Conservation (phyloP, 2,888 invertebrate genomes). For the Trypoxylon attenuatum region DNA sequence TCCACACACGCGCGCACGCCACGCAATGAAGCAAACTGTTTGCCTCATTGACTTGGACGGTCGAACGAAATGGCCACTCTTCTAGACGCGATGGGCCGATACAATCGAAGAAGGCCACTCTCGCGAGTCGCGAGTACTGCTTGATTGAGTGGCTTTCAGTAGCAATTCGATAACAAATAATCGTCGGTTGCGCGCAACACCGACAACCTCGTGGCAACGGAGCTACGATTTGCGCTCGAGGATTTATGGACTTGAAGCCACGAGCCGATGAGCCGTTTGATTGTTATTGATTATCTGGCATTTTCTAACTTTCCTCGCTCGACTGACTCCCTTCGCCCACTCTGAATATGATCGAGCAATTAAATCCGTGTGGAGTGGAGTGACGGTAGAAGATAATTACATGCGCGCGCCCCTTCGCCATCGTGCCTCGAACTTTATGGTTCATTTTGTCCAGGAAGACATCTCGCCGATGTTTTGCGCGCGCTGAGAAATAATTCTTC, state of each 20-base stretch:
- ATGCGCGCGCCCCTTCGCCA: slow-evolving; percentile 34
- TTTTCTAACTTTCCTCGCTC: slow-evolving; percentile 21
- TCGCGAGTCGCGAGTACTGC: too few relatives aligned
- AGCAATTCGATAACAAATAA: slow-evolving; percentile 46
- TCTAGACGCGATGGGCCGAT: neutral
- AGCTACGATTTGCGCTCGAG: slow-evolving; percentile 2
- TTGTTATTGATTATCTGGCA: slow-evolving; percentile 36
- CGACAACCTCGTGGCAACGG: neutral
- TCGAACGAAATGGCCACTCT: neutral
- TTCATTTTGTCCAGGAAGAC: slow-evolving; percentile 6
- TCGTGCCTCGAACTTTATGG: slow-evolving; percentile 13
- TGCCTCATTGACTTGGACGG: neutral
- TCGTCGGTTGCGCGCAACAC: slow-evolving; percentile 8
- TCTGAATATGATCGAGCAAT: slow-evolving; percentile 43
- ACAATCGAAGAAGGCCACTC: slow-evolving; percentile 32
- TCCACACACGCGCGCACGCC: too few relatives aligned
- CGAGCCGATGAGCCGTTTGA: neutral
- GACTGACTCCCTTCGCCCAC: neutral
- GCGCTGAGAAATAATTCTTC: slow-evolving; percentile 39
- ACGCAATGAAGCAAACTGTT: neutral
- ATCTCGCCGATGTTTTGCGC: slow-evolving; percentile 18
- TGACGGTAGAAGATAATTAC: slow-evolving; percentile 23
- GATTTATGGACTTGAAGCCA: slow-evolving; percentile 39
- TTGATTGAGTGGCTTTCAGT: slow-evolving; percentile 38
- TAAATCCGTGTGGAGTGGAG: slow-evolving; percentile 39